Evolutionary conservation across 1,140 invertebrate species (phyloP).

Genomic region (Brachystomella parvula): DNA sequence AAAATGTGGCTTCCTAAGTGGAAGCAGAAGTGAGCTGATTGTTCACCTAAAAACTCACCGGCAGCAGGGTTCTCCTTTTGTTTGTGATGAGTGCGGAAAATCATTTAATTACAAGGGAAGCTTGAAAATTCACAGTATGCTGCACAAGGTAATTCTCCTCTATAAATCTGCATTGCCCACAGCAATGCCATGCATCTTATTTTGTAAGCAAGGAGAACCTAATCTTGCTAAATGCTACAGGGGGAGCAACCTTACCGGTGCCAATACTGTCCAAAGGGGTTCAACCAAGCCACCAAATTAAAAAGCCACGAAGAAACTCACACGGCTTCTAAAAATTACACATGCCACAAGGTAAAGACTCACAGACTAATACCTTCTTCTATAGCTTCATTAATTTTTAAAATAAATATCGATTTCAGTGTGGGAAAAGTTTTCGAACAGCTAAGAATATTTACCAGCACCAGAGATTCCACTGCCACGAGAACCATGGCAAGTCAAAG

Average conservation of each 20-base stretch:
- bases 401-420: neutral
- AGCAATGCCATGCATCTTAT: neutral
- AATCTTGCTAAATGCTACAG: neutral
- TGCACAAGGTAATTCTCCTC: neutral
- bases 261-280: neutral
- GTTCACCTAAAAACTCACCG: neutral
- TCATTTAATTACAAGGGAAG: neutral
- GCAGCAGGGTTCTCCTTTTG: neutral
- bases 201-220: neutral
- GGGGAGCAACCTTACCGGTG: neutral
- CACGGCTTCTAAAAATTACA: neutral
- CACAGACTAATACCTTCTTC: neutral
- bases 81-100: neutral
- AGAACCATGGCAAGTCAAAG: too few species aligned
- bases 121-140: neutral
- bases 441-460: neutral
- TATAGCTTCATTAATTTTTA: neutral
- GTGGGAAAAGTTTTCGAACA: neutral
- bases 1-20: neutral
- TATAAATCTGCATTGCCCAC: too few species aligned
- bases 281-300: neutral
- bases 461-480: neutral
- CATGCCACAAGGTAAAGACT: neutral
- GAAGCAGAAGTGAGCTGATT: neutral
- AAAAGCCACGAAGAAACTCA: neutral